Percentiles rank a stretch among this genome's conserved stretches.
phyloP scores from a whole-genome alignment of 92 coral and sea anemone genomes.

The Paragorgia papillata region DNA sequence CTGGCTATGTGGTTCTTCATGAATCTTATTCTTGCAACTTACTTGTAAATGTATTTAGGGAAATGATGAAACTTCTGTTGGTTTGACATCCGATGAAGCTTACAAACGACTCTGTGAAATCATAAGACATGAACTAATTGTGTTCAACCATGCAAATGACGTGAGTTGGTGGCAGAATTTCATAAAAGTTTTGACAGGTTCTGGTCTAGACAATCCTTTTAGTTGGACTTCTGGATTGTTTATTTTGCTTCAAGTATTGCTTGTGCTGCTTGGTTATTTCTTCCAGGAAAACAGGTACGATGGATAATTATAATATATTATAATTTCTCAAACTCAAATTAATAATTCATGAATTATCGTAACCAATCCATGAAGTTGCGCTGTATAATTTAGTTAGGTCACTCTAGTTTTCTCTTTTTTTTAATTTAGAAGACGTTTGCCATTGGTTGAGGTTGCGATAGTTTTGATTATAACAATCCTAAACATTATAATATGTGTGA shows the following conservation, averaged over 20 bases:
- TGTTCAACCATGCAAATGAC: constrained; percentile 55
- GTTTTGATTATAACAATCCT: constrained; percentile 62
- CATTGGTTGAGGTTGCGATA: constrained; percentile 70
- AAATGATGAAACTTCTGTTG: constrained; percentile 22
- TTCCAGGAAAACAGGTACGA: constrained; percentile 35
- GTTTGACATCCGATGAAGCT: constrained; percentile 91
- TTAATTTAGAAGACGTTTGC: constrained; percentile 62
- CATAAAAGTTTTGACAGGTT: constrained; percentile 50
- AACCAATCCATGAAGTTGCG: too few species aligned
- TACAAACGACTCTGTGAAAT: constrained; percentile 72
- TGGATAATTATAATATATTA: too few species aligned
- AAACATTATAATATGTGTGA: constrained; percentile 72
- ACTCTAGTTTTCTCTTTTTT: too few species aligned
- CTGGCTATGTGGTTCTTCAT: too few species aligned
- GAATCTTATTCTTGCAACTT: too few species aligned
- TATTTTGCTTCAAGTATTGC: constrained; percentile 69
- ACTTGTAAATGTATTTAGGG: too few species aligned
- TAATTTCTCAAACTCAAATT: too few species aligned
- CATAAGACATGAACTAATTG: constrained; percentile 67
- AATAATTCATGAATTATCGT: too few species aligned
- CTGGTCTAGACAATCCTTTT: constrained; percentile 61
- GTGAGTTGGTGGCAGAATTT: constrained; percentile 68
- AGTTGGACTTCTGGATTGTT: constrained; percentile 75
- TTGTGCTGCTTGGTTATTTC: constrained; percentile 56
- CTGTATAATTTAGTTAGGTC: too few species aligned